Evolutionary conservation across 1,140 invertebrate species (phyloP).

Genomic region (Procambarus clarkii): DNA sequence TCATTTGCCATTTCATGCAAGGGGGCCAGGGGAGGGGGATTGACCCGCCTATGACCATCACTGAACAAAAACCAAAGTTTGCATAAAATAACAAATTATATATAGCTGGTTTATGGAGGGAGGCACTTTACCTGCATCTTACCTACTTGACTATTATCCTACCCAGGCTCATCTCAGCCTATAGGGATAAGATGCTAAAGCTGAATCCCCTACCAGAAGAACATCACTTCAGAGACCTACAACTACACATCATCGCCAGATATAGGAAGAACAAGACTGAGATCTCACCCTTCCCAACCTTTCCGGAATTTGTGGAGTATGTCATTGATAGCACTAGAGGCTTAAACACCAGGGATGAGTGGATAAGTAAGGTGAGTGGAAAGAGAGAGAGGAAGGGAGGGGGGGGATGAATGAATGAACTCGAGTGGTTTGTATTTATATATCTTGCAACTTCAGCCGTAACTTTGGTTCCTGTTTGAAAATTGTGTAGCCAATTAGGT

Average conservation of each 20-base stretch:
- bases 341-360: constrained; percentile 7
- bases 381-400: background rate
- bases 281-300: constrained; percentile 30
- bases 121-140: too few species aligned
- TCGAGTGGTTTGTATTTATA: too few species aligned
- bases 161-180: constrained; percentile 40
- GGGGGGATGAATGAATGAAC: background rate
- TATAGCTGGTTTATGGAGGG: too few species aligned
- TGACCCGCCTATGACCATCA: too few species aligned
- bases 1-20: too few species aligned
- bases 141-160: background rate
- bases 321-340: constrained; percentile 22
- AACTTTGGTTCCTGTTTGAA: too few species aligned
- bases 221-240: constrained; percentile 20
- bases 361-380: constrained; percentile 26
- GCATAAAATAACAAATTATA: too few species aligned
- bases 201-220: constrained; percentile 9
- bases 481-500: too few species aligned
- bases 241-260: constrained; percentile 32
- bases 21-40: too few species aligned
- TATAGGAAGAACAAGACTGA: constrained; percentile 19
- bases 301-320: constrained; percentile 37
- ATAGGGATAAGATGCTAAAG: constrained; percentile 45
- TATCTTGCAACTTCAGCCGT: too few species aligned
- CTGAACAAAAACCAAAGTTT: too few species aligned